These are phyloP conservation scores for Beaufortia kweichowensis DNA, from an alignment of 2,113 vertebrate species.

Conservation along the genomic window DNA sequence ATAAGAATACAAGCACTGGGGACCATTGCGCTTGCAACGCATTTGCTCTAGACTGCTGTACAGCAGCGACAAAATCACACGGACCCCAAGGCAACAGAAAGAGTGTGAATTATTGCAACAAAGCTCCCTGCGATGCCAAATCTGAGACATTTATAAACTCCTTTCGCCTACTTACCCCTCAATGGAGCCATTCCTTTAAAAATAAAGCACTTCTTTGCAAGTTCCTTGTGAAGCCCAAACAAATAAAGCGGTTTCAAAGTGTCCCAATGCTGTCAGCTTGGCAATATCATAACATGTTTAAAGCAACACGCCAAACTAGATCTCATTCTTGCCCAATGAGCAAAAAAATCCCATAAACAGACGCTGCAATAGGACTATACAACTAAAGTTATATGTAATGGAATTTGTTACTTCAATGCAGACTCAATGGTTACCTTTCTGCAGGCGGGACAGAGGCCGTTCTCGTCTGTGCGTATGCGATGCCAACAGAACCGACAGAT, in stretches of 20 bases:
- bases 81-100: conserved; percentile 17
- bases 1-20: not conserved
- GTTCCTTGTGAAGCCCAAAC: conserved; percentile 6
- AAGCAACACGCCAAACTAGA: not conserved
- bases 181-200: conserved; percentile 2
- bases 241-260: not conserved
- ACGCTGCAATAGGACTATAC: not conserved
- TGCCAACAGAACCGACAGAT: conserved; percentile 95
- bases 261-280: not conserved
- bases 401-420: not conserved
- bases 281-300: not conserved
- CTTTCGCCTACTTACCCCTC: not conserved
- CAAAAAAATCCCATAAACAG: not conserved
- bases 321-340: not conserved
- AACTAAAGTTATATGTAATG: not conserved
- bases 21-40: not conserved
- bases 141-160: conserved; percentile 19
- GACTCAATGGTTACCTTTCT: conserved; percentile 80
- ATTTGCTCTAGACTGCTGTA: conserved; percentile 13
- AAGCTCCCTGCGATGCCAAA: conserved; percentile 30
- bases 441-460: conserved; percentile 92
- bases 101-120: conserved; percentile 26
- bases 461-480: conserved; percentile 92
- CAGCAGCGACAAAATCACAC: conserved; percentile 23
- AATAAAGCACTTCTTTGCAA: conserved; percentile 12